Conservation (phyloP, 2,113 vertebrate species). For the Mionectes macconnelli region DNA sequence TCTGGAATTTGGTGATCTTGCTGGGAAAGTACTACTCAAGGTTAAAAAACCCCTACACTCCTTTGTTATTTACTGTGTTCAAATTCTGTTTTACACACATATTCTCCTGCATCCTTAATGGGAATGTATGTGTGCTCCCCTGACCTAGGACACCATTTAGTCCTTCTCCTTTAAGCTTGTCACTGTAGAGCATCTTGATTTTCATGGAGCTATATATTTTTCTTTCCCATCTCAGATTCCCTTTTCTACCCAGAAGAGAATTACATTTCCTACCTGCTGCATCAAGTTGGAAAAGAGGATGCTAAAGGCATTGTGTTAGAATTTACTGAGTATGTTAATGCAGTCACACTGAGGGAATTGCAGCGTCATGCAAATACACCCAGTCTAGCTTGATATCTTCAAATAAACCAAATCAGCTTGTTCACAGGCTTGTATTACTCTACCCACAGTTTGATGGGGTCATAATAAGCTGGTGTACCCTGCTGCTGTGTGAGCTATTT, state of each 20-base stretch:
- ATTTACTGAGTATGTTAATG: neutral
- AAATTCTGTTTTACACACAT: neutral
- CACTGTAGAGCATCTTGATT: neutral
- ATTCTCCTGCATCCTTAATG: neutral
- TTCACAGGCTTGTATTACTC: neutral
- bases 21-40: neutral
- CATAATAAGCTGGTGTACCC: neutral
- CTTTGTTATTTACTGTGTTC: neutral
- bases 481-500: neutral
- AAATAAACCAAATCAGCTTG: neutral
- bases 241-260: neutral
- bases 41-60: neutral
- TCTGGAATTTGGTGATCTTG: neutral
- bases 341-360: neutral
- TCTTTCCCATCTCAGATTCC: neutral
- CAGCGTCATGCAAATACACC: neutral
- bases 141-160: neutral
- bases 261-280: neutral
- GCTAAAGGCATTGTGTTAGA: neutral
- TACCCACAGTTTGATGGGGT: neutral
- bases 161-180: neutral
- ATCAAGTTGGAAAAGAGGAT: neutral
- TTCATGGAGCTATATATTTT: neutral
- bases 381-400: neutral
- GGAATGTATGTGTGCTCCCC: neutral